Percentiles rank a stretch among this genome's conserved stretches.
Evolutionary conservation across 2,113 vertebrate genomes (phyloP).

Genomic region (Menidia beryllina): DNA sequence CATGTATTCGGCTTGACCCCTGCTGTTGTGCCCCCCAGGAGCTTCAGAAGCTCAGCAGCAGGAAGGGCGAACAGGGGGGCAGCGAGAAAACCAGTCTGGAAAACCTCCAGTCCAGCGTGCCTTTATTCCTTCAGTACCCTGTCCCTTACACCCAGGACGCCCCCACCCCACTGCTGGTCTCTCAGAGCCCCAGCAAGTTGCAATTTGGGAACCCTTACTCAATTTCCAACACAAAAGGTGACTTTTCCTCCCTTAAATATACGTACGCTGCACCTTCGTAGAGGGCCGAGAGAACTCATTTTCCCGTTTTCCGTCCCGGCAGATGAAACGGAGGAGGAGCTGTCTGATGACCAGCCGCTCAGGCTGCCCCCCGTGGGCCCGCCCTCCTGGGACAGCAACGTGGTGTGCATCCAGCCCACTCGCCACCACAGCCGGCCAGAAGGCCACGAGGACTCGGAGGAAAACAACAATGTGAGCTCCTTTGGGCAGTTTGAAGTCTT

Average conservation of each 20-base stretch:
- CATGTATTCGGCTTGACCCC: neutral
- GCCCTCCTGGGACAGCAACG: slow-evolving; percentile 92
- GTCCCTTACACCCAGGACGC: slow-evolving; percentile 85
- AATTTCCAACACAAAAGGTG: slow-evolving; percentile 87
- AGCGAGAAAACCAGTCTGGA: slow-evolving; percentile 75
- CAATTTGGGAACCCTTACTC: slow-evolving; percentile 94
- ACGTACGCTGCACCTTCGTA: neutral
- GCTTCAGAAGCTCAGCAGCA: slow-evolving; percentile 79
- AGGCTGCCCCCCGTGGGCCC: slow-evolving; percentile 89
- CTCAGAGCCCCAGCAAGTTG: slow-evolving; percentile 85
- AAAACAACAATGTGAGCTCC: slow-evolving; percentile 75
- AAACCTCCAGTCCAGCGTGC: slow-evolving; percentile 74
- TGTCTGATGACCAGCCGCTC: slow-evolving; percentile 93
- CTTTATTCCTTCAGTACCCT: slow-evolving; percentile 83
- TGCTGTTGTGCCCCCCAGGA: slow-evolving; percentile 77
- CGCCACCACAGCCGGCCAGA: slow-evolving; percentile 94
- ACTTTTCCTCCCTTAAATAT: slow-evolving; percentile 6
- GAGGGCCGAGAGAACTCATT: neutral
- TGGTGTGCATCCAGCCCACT: slow-evolving; percentile 96
- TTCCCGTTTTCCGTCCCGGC: slow-evolving; percentile 14
- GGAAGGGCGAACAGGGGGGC: slow-evolving; percentile 78
- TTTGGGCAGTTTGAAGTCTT: neutral
- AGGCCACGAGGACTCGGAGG: slow-evolving; percentile 92
- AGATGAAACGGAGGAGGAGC: slow-evolving; percentile 93
- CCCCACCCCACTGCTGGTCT: slow-evolving; percentile 82